Percentiles rank a stretch among this genome's conserved stretches.
phyloP scores from a whole-genome alignment of 37 sponge, comb jelly and placozoan genomes.

The Eunapius fragilis region DNA sequence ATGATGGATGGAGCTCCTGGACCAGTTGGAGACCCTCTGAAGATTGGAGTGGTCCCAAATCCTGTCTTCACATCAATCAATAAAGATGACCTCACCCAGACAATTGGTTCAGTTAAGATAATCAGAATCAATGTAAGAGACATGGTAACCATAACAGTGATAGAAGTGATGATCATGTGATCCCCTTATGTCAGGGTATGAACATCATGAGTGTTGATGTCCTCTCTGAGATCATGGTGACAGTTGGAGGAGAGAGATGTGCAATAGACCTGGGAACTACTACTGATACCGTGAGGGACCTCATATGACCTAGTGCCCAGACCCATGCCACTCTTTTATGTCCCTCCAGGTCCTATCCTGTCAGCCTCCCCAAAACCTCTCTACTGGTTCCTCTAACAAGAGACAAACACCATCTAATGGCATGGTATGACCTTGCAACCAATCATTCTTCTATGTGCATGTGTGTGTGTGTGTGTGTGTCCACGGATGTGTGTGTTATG shows the following conservation, averaged over 20 bases:
- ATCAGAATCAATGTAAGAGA: background rate
- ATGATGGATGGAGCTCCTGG: background rate
- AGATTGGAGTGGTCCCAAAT: background rate
- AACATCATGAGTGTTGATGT: conserved; percentile 33
- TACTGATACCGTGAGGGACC: background rate
- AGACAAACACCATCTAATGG: background rate
- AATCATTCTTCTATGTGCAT: background rate
- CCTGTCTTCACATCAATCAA: background rate
- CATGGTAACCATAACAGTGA: background rate
- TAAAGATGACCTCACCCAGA: background rate
- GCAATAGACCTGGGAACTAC: background rate
- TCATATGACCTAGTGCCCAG: background rate
- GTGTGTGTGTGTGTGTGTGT: background rate
- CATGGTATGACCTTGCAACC: background rate
- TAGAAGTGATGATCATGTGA: background rate
- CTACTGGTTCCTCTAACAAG: background rate
- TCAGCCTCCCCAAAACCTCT: background rate
- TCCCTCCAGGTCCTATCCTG: background rate
- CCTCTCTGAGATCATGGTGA: conserved; percentile 27
- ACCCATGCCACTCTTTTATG: background rate
- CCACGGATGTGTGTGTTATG: background rate
- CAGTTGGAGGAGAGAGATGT: conserved; percentile 34
- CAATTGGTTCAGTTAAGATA: background rate
- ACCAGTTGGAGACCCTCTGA: background rate
- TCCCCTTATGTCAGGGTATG: conserved; percentile 32